These are phyloP conservation scores for Exephanes ischioxanthus DNA, from an alignment of 2,888 invertebrate species.

Conservation along the genomic window DNA sequence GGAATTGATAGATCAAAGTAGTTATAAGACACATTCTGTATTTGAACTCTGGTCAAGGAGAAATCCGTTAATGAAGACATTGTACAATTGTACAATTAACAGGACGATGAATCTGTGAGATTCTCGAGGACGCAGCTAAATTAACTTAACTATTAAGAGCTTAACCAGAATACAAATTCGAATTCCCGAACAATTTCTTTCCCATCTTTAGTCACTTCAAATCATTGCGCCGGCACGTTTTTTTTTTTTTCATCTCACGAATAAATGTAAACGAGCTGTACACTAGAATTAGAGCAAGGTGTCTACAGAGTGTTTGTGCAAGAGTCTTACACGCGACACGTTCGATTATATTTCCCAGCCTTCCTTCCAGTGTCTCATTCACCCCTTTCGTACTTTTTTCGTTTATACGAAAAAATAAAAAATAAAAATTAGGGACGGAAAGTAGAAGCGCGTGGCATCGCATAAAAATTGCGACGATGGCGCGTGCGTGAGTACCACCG, in stretches of 20 bases:
- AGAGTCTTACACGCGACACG: slow-evolving; percentile 34
- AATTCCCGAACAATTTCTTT: not conserved
- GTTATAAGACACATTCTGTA: too few relatives aligned
- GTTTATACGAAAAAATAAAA: slow-evolving; percentile 19
- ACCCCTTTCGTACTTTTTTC: slow-evolving; percentile 22
- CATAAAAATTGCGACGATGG: slow-evolving; percentile 67
- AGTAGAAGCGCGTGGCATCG: slow-evolving; percentile 65
- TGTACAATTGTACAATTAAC: too few relatives aligned
- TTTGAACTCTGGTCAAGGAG: too few relatives aligned
- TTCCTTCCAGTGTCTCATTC: not conserved
- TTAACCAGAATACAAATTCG: not conserved
- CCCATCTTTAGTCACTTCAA: not conserved
- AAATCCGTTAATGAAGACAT: too few relatives aligned
- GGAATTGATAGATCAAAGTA: too few relatives aligned
- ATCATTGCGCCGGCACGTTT: slow-evolving; percentile 36
- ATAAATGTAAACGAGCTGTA: slow-evolving; percentile 40
- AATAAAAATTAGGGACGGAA: slow-evolving; percentile 30
- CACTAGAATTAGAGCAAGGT: slow-evolving; percentile 52
- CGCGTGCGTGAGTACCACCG: slow-evolving; percentile 68
- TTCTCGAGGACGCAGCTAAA: not conserved
- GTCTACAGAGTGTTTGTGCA: slow-evolving; percentile 42
- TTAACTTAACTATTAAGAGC: not conserved
- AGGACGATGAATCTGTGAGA: not conserved
- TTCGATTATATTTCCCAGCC: slow-evolving; percentile 32
- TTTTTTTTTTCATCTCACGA: slow-evolving; percentile 21